A percentile compares a stretch with the other conserved stretches of the same genome.
Evolutionary conservation across 2,797 vertebrate genomes (phyloP).

Genomic region (Rhynchonycteris naso): DNA sequence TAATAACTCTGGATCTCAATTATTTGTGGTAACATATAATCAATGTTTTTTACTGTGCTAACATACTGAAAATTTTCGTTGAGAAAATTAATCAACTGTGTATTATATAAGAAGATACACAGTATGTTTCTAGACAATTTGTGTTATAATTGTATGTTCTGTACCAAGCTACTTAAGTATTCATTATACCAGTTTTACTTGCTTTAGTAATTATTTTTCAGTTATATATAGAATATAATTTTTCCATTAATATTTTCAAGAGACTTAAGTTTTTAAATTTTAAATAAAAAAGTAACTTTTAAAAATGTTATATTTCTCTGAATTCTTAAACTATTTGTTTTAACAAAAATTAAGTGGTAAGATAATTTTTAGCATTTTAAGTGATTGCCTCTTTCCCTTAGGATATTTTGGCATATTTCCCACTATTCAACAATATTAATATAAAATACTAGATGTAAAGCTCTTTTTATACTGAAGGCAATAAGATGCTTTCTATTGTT

Average conservation of each 20-base stretch:
- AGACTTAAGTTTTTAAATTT: background rate
- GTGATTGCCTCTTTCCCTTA: background rate
- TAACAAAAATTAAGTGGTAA: background rate
- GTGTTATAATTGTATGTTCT: background rate
- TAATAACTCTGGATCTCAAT: slow-evolving; percentile 35
- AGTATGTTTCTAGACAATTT: slow-evolving; percentile 5
- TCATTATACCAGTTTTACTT: slow-evolving; percentile 44
- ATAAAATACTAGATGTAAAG: slow-evolving; percentile 12
- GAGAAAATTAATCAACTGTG: slow-evolving; percentile 52
- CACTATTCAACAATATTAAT: background rate
- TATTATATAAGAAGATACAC: slow-evolving; percentile 38
- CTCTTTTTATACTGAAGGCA: background rate
- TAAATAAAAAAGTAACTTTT: background rate
- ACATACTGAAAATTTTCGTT: slow-evolving; percentile 33
- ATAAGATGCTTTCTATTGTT: background rate
- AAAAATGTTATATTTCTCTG: background rate
- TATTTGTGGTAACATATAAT: slow-evolving; percentile 55
- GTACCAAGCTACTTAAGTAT: background rate
- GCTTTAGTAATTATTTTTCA: slow-evolving; percentile 31
- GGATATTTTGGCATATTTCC: slow-evolving; percentile 33
- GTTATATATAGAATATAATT: background rate
- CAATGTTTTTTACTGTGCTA: background rate
- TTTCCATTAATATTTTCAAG: background rate
- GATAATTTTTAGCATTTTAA: slow-evolving; percentile 11
- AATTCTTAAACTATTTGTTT: slow-evolving; percentile 32